Percentiles rank a stretch among this genome's conserved stretches.
phyloP scores from a whole-genome alignment of 2,113 vertebrate genomes.

The Neotragus moschatus region DNA sequence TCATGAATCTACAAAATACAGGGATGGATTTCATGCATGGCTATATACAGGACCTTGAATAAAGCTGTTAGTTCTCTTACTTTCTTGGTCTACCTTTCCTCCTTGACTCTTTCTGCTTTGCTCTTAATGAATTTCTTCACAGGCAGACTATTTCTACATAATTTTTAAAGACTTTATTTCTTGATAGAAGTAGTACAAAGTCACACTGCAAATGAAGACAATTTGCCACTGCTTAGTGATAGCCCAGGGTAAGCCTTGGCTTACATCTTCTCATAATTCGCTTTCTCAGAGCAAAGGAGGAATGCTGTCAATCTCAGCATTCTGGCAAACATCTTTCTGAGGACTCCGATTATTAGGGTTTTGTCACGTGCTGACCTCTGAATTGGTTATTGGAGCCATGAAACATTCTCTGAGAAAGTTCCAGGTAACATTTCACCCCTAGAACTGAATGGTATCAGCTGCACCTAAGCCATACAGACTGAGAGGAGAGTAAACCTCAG shows the following conservation, averaged over 20 bases:
- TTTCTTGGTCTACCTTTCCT: not conserved
- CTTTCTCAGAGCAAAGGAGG: not conserved
- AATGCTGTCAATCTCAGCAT: not conserved
- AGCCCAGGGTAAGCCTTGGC: not conserved
- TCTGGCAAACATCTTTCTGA: not conserved
- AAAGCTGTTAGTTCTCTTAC: not conserved
- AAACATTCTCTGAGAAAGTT: not conserved
- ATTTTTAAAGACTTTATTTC: not conserved
- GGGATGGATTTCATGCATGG: not conserved
- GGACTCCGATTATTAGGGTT: not conserved
- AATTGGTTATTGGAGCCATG: not conserved
- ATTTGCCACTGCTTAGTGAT: not conserved
- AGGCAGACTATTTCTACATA: not conserved
- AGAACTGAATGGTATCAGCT: not conserved
- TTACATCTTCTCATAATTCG: not conserved
- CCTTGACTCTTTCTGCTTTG: not conserved
- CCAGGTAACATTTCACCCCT: not conserved
- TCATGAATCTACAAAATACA: not conserved
- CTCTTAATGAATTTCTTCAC: not conserved
- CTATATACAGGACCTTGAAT: not conserved
- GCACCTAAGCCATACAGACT: not conserved
- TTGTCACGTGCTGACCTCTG: not conserved
- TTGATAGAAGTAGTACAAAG: not conserved
- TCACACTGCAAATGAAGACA: not conserved
- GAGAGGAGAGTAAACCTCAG: not conserved